Conservation (phyloP, 1,140 invertebrate species). For the Leptopilina clavipes region DNA sequence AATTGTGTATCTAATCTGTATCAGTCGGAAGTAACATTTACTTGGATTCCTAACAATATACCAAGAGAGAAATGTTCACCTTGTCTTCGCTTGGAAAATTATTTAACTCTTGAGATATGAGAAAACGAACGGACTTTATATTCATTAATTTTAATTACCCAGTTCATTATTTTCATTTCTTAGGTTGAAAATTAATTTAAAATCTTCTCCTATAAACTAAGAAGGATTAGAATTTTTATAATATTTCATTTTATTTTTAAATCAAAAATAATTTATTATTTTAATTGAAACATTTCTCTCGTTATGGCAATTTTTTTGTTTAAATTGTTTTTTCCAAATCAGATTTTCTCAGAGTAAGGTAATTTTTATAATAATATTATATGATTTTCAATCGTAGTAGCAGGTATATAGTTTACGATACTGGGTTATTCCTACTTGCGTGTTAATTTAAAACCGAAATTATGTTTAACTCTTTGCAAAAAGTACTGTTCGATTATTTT, state of each 20-base stretch:
- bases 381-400: neutral
- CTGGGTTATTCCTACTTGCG: neutral
- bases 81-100: neutral
- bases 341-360: constrained; percentile 4
- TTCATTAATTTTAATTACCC: neutral
- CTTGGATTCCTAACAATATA: constrained; percentile 30
- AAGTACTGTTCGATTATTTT: no score
- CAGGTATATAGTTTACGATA: neutral
- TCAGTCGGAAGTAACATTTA: constrained; percentile 32
- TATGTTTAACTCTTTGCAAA: neutral
- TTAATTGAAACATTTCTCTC: neutral
- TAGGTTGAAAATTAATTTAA: no score
- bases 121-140: neutral
- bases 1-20: constrained; percentile 33
- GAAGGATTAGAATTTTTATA: no score
- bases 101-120: neutral
- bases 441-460: neutral
- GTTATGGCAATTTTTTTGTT: neutral
- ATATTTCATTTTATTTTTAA: no score
- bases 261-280: neutral
- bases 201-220: no score
- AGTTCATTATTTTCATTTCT: neutral
- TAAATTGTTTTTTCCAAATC: constrained; percentile 18
- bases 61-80: constrained; percentile 17
- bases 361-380: neutral